Conservation (phyloP, 2,888 invertebrate species). For the Sussaba pulchella region DNA sequence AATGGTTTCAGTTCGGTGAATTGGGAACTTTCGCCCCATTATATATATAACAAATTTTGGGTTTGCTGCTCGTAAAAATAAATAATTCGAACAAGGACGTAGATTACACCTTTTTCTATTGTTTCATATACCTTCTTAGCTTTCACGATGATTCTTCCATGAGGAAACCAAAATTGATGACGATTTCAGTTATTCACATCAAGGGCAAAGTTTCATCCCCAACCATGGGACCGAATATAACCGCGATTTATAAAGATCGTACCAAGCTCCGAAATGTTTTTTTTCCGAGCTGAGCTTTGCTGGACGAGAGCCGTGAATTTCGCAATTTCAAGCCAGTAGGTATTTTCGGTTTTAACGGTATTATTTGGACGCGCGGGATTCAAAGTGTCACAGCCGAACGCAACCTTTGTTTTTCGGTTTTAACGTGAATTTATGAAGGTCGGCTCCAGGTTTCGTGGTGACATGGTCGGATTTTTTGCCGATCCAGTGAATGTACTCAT, state of each 20-base stretch:
- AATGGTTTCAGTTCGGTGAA: no score
- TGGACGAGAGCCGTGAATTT: conserved; percentile 31
- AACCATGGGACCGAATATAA: neutral
- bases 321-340: neutral
- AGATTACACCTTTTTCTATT: no score
- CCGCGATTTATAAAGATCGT: conserved; percentile 6
- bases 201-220: neutral
- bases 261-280: conserved; percentile 9
- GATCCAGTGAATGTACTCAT: conserved; percentile 2
- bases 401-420: conserved; percentile 16
- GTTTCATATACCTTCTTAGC: no score
- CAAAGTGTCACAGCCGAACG: conserved; percentile 33
- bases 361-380: conserved; percentile 34
- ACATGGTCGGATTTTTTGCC: conserved; percentile 6
- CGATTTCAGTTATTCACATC: neutral
- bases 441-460: neutral
- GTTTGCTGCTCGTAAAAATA: no score
- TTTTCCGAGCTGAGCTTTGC: neutral
- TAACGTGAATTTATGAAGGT: conserved; percentile 25
- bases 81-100: no score
- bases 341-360: neutral
- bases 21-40: no score
- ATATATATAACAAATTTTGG: no score
- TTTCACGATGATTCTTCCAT: no score
- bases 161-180: no score